Base-by-base conservation (phyloP, 2,888 invertebrate species). In the Tetanocera ferruginea region DNA sequence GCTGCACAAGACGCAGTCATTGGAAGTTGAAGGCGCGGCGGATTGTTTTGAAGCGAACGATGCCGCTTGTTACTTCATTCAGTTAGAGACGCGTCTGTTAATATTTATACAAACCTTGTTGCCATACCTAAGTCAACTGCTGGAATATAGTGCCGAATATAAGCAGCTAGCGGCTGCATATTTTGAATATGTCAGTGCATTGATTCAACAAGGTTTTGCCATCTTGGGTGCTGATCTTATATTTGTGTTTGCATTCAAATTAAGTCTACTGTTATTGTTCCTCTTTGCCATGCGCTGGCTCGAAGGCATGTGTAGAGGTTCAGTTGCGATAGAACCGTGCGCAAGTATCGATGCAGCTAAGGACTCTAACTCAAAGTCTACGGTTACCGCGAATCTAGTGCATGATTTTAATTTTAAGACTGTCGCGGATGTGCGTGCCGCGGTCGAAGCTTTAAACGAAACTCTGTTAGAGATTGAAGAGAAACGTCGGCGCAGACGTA, bases 391-490 rank as follows among this genome's bases (percentile, higher is more conserved):
- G 9, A 43, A 62, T 9, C 23, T 66, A 3, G 72, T 52, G 23
- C 52, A 49, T n/a, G 72, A 77, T 55, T 75, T 66, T 34, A 64
- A 69, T 52, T 57, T 51, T 17, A n/a, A 57, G 78, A 55, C 49
- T 55, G 73, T 57, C 79, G 81, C 76, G 81, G 78, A 55, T 75
- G 60, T 9, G 67, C 75, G 0, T 55, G 43, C 11, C 23, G 85
- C 85, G 5, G 82, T 82, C 55, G 86, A 86, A 71, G 85, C 85
- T 0, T 83, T 82, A 31, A 82, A 83, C 1, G 87, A 86, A 57
- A 85, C 83, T 0, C 72, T 84, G 83, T 83, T 87, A 28, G 87
- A 87, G 77, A 82, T 86, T 69, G 89, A 88, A 82, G 88, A 89
- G 77, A 85, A 84, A 64, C 81, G 78, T 78, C 85, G 89, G 2